Base-by-base conservation (phyloP, 2,113 vertebrate genomes). In the Dunckerocampus dactyliophorus region DNA sequence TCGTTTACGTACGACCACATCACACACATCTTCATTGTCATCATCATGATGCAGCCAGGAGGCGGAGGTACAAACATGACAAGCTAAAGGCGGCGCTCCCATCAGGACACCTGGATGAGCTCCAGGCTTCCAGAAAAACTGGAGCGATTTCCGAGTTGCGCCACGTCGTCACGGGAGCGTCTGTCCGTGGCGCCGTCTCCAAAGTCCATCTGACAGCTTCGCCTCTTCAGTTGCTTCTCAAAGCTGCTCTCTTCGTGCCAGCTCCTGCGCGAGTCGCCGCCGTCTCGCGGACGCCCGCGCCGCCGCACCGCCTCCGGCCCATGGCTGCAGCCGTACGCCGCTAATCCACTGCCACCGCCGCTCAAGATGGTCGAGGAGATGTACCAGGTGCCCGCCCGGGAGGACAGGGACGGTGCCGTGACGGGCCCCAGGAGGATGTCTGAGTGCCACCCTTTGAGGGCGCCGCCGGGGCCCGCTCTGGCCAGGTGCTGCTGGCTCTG, bases 51-150 rank as follows among this genome's bases (percentile, higher is more conserved):
- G 13, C 39, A 43, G 39, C 39, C 11, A 42, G 13, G 39, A 43
- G 39, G 39, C 39, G 7, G 39, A 13, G 39, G 12, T 43, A 43
- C 39, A 43, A 3, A 14, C 13, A 4, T 43, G 39, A 43, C 39
- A 43, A 43, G 12, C 39, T 43, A 43, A 43, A 43, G 13, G 39
- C 39, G 7, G 39, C 19, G n/a, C 4, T 3, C n/a, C 50, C 46
- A 83, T 97, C 93, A 98, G 68, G 96, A 97, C 59, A 98, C 96
- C 84, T 98, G 88, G 0, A 99, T 97, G 86, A 99, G 82, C 69
- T 99, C 96, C 96, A 99, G 92, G 88, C 96, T 99, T 73, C 95
- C 94, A 0, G 96, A 96, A 62, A 99, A 99, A 71, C 94, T 96
- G 0, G 93, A 90, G 82, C 94, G 94, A 47, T 93, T 93, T 58